phyloP scores from a whole-genome alignment of 2,797 vertebrate species.

The Amniataba percoides region DNA sequence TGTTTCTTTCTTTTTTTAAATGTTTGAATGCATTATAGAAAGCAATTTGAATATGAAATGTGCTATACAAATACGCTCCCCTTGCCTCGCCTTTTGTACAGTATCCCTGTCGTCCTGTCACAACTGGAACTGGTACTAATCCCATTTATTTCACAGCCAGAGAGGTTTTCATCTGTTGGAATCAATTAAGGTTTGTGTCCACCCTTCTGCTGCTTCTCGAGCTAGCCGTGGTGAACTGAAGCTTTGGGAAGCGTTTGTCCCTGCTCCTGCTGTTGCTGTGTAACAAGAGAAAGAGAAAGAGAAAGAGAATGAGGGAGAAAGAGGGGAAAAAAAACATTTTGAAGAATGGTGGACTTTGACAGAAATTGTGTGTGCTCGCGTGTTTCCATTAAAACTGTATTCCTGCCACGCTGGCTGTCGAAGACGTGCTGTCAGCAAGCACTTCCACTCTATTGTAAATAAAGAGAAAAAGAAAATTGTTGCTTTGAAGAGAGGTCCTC shows the following conservation, averaged over 20 bases:
- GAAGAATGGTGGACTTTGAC: constrained; percentile 4
- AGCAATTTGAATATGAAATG: constrained; percentile 3
- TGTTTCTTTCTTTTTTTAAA: not conserved
- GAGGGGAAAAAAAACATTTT: constrained; percentile 7
- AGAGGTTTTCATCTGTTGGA: constrained; percentile 64
- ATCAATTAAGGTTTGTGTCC: constrained; percentile 59
- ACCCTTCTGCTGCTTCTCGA: constrained; percentile 30
- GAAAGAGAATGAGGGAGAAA: not conserved
- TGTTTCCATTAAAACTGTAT: constrained; percentile 39
- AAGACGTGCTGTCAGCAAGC: constrained; percentile 45
- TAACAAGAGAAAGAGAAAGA: not conserved
- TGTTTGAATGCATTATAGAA: not conserved
- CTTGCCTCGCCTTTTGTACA: constrained; percentile 19
- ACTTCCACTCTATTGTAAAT: constrained; percentile 49
- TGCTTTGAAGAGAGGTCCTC: constrained; percentile 50
- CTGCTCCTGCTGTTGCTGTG: constrained; percentile 28
- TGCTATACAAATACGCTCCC: not conserved
- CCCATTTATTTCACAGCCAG: constrained; percentile 41
- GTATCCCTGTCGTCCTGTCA: constrained; percentile 52
- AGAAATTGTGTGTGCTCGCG: constrained; percentile 21
- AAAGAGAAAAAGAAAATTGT: constrained; percentile 54
- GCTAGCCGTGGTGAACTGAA: constrained; percentile 28
- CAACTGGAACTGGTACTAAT: constrained; percentile 59
- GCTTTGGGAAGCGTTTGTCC: constrained; percentile 41
- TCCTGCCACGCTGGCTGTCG: constrained; percentile 7